Conservation (phyloP, 2,797 vertebrate species). For the Mus minutoides region DNA sequence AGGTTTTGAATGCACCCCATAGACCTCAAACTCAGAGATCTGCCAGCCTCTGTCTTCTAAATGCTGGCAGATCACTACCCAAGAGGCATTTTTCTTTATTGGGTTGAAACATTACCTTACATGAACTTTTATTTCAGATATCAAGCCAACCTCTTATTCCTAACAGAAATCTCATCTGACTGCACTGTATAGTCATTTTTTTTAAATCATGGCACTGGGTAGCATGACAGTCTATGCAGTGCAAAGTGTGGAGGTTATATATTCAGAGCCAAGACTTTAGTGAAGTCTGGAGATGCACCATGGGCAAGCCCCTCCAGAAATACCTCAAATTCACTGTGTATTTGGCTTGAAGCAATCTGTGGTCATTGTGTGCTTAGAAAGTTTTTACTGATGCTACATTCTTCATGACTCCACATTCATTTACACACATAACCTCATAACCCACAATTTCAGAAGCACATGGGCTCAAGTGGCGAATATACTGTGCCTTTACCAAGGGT, state of each 20-base stretch:
- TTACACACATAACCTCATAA: neutral
- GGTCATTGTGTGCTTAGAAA: neutral
- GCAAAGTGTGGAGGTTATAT: neutral
- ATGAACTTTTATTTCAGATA: neutral
- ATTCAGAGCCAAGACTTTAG: neutral
- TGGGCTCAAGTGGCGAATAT: neutral
- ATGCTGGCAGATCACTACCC: neutral
- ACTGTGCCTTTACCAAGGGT: neutral
- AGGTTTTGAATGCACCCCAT: neutral
- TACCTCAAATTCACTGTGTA: neutral
- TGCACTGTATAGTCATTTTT: neutral
- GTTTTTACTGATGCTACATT: neutral
- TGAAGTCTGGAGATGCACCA: neutral
- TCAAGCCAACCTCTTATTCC: neutral
- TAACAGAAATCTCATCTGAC: neutral
- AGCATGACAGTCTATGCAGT: neutral
- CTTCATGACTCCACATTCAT: neutral
- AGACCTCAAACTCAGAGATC: neutral
- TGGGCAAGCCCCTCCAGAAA: neutral
- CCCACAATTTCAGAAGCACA: neutral
- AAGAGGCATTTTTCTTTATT: neutral
- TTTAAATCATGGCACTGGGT: neutral
- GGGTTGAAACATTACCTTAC: neutral
- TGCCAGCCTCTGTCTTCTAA: neutral
- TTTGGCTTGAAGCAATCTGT: neutral